Evolutionary conservation across 2,888 invertebrate genomes (phyloP).

Genomic region (Trisateles emortualis): DNA sequence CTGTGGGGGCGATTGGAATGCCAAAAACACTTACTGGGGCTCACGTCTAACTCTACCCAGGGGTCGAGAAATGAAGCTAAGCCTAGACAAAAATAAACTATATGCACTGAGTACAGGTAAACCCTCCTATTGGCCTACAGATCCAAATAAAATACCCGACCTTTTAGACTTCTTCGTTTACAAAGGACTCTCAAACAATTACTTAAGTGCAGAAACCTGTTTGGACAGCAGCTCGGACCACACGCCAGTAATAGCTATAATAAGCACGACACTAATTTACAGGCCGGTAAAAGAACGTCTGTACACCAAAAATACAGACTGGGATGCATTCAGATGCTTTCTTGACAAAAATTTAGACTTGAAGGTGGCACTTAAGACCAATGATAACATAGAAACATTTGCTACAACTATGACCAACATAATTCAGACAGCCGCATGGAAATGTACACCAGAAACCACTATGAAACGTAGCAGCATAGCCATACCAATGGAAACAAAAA

Average conservation of each 20-base stretch:
- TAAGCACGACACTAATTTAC: constrained; percentile 2
- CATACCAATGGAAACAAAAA: no score
- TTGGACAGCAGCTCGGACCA: constrained; percentile 4
- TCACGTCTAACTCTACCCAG: no score
- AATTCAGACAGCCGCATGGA: constrained; percentile 6
- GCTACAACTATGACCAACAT: neutral
- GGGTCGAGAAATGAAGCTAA: neutral
- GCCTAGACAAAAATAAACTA: constrained; percentile 9
- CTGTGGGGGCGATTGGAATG: no score
- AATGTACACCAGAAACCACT: neutral
- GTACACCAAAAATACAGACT: neutral
- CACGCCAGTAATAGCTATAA: constrained; percentile 2
- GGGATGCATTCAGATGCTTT: no score
- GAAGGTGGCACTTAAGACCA: neutral
- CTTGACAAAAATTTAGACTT: no score
- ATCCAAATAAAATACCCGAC: constrained; percentile 9
- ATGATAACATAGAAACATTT: neutral
- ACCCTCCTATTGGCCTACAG: constrained; percentile 9
- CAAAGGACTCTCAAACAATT: neutral
- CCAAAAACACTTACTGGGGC: no score
- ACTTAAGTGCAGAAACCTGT: neutral
- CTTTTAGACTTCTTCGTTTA: constrained; percentile 8
- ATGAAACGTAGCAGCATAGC: neutral
- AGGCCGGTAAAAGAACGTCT: constrained; percentile 1
- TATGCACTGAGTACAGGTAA: neutral